Conservation (phyloP, 2,888 invertebrate genomes). For the Platycheirus rosarum region DNA sequence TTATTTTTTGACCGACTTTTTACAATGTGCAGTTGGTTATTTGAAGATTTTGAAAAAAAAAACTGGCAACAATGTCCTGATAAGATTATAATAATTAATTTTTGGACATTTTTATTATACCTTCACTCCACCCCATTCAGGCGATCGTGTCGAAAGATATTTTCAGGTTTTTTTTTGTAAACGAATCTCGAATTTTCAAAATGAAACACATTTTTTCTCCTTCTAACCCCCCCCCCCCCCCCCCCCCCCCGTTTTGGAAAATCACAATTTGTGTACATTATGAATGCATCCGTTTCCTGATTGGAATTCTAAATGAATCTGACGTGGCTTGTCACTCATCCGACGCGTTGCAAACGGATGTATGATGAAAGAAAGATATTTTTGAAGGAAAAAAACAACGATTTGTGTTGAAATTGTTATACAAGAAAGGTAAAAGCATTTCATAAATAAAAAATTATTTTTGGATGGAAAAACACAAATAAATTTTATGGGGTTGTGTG, state of each 20-base stretch:
- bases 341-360: constrained; percentile 50
- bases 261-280: constrained; percentile 58
- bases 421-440: constrained; percentile 22
- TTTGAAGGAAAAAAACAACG: constrained; percentile 28
- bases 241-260: background rate
- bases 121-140: background rate
- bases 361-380: constrained; percentile 52
- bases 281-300: constrained; percentile 71
- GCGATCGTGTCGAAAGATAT: constrained; percentile 21
- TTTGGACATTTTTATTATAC: constrained; percentile 38
- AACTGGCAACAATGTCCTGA: constrained; percentile 38
- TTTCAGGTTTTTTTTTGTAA: constrained; percentile 15
- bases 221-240: background rate
- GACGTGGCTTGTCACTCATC: constrained; percentile 64
- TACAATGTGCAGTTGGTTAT: constrained; percentile 59
- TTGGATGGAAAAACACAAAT: background rate
- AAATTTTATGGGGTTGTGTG: background rate
- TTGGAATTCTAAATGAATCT: constrained; percentile 71
- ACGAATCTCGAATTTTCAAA: constrained; percentile 30
- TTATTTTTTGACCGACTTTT: constrained; percentile 61
- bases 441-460: constrained; percentile 30
- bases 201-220: background rate
- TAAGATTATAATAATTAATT: constrained; percentile 60
- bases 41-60: constrained; percentile 22
- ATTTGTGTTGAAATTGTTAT: constrained; percentile 45